Evolutionary conservation across 2,113 vertebrate species (phyloP), one percentile per base, ranked within the genome.

Genomic region (Catharus bicknelli): DNA sequence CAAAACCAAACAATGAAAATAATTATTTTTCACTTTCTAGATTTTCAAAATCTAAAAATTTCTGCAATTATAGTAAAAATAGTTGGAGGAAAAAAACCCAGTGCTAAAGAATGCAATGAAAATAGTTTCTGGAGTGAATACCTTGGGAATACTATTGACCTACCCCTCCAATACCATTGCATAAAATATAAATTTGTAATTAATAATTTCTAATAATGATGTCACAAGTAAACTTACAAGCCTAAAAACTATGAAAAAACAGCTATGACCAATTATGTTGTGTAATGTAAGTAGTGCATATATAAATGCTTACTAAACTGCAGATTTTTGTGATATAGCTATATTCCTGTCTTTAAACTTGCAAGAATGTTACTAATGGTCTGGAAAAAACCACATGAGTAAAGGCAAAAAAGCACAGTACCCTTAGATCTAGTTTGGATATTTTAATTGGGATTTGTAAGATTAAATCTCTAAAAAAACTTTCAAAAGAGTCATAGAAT

Each of bases 11-110:
- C 4, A 59, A 19, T 0, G 1, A 53, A 54, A 42, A 6, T 5
- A 68, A 67, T 1, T 25, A 43, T 36, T 73, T 85, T 32, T 14
- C 4, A 30, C 17, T 42, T 48, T 73, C 67, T 48, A 7, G 19
- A 8, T 32, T 63, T 57, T 61, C 38, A 80, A 61, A 58, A 77
- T 25, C 6, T 36, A 50, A 58, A 84, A 17, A 2, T 9, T 42
- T 67, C 36, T 59, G 16, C 62, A 77, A 81, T 27, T 81, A 59
- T 2, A 58, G 25, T 22, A 79, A 11, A 29, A 67, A 73, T 10
- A 55, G 10, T 11, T 53, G 17, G 20, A 14, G 3, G 0, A 3
- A 13, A 8, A 30, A n/a, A 43, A 17, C 9, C 2, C 26, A 86
- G 4, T 11, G 16, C 13, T 63, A 69, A 79, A 68, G 14, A 63